Evolutionary conservation across 1,140 invertebrate genomes (phyloP), one percentile per base, ranked within the genome.

Genomic region (Camponotus vicinus): DNA sequence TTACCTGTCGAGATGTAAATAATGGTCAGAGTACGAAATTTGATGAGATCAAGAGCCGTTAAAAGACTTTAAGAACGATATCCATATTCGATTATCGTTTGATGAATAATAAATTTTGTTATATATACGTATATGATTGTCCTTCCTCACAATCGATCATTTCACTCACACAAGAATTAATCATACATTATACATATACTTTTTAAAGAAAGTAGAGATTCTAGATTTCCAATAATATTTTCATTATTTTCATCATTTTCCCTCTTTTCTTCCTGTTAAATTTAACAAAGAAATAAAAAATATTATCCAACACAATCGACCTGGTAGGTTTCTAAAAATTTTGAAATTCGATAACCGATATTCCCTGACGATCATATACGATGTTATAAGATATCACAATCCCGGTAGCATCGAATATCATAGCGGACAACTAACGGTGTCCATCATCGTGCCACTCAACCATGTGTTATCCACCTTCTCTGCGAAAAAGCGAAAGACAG

Each of bases 391-490:
- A 70, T 80, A 80, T 70, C 34, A 21, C 15, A 18, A 70, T 70
- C 13, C 42, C 13, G 13, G 15, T 6, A 37, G 63, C 32, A 15
- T 80, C 45, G 40, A 69, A 70, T 80, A 32, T 80, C 77, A 69
- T 27, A 69, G 13, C 9, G 42, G n/a, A 27, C 32, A 55, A n/a
- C 13, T 79, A 70, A 79, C 52, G 45, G n/a, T 27, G 64, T 55
- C 64, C 64, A 69, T 80, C 67, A 80, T 57, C 64, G 45, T 70
- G 45, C n/a, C 64, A 57, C 45, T 79, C 42, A 64, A 55, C 42
- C 32, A 49, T 32, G 32, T n/a, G 45, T 70, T 57, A 27, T 69
- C 34, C 32, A 21, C 21, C 27, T 1, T 27, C 27, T 37, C 32
- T 37, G 13, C 7, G n/a, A 15, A 40, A 69, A 61, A 69, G 34